Evolutionary conservation across 2,113 vertebrate genomes (phyloP), one percentile per base, ranked within the genome.

Genomic region (Cardinalis cardinalis): DNA sequence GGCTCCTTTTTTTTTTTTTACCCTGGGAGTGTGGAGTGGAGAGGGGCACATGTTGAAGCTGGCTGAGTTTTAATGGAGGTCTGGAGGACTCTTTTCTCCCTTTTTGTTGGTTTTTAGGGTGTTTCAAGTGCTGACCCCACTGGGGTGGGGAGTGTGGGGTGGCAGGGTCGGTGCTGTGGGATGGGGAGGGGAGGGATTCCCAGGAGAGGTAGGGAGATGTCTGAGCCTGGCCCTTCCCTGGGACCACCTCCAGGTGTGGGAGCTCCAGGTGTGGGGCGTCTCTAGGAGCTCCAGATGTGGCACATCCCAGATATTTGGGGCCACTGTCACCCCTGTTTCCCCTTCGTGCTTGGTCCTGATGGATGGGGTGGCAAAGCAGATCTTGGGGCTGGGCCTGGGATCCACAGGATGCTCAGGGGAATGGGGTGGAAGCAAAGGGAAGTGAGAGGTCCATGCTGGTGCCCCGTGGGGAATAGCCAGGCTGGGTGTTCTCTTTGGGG

Each of bases 281-380:
- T 18, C 49, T 32, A 7, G 34, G 25, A 92, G 26, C 23, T 79
- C 48, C 38, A 63, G 73, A 4, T 74, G 48, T 80, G 68, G 72
- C 32, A n/a, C 56, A 46, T 5, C 29, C 28, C 60, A 8, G 18
- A 5, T 3, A 5, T 83, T 23, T 73, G 40, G 48, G 8, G 26
- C 48, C 0, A 0, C 64, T 66, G 28, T 14, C 0, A 0, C 10
- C 34, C 0, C 1, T 5, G 4, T 63, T 53, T 51, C 10, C n/a
- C n/a, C 9, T 59, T 48, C 8, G 40, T 0, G 4, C 31, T 70
- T 13, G 48, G 31, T 31, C 28, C 41, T 5, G 11, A 6, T 26
- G n/a, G 26, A 24, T 41, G 16, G 5, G 26, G 14, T 7, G 34
- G 34, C 31, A 60, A 43, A 89, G 29, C 21, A 26, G 40, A 20